Evolutionary conservation across 2,113 vertebrate genomes (phyloP).

Genomic region (Anoplopoma fimbria): DNA sequence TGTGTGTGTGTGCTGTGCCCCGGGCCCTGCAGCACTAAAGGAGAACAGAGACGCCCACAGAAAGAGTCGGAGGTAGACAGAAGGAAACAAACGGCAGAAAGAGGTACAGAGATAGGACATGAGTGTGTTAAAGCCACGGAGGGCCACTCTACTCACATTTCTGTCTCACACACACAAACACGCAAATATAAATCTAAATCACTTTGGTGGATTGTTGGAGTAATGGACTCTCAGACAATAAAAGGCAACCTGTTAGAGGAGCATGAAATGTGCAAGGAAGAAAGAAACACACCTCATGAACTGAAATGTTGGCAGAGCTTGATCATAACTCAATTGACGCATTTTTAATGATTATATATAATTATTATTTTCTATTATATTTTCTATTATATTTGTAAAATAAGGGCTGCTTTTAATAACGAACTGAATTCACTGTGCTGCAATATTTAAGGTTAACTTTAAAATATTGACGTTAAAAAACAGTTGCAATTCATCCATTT

Average conservation of each 20-base stretch:
- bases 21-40: constrained; percentile 41
- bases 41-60: constrained; percentile 43
- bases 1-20: constrained; percentile 24
- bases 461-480: not conserved
- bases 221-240: constrained; percentile 12
- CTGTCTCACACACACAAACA: constrained; percentile 1
- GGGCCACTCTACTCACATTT: constrained; percentile 9
- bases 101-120: constrained; percentile 24
- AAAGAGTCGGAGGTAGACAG: constrained; percentile 53
- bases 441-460: not conserved
- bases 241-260: constrained; percentile 8
- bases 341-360: not conserved
- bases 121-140: constrained; percentile 5
- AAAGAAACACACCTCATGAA: not conserved
- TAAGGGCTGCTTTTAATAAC: not conserved
- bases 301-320: not conserved
- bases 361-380: too few species aligned
- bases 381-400: not conserved
- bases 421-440: not conserved
- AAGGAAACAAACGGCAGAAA: constrained; percentile 28
- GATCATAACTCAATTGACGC: not conserved
- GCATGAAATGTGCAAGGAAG: not conserved
- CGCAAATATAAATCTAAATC: constrained; percentile 3
- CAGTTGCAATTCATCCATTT: not conserved
- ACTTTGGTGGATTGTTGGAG: not conserved